Evolutionary conservation across 2,797 vertebrate species (phyloP), one percentile per base, ranked within the genome.

Genomic region (Tarsius wallacei): DNA sequence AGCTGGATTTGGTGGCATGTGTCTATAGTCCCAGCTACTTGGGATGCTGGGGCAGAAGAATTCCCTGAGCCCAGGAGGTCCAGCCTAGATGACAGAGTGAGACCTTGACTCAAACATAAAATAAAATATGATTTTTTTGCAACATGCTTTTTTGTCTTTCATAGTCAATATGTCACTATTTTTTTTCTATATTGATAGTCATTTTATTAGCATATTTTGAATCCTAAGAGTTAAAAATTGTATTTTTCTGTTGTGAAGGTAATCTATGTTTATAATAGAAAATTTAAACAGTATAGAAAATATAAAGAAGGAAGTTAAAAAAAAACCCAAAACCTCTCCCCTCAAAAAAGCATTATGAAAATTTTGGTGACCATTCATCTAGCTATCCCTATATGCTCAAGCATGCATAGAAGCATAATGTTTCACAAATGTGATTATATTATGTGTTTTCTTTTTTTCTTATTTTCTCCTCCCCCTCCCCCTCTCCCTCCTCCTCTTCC

Each of bases 41-140:
- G 42, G 42, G 42, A 42, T 42, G 42, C 42, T 42, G 42, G 42
- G 42, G 42, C 42, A 42, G 42, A 42, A 42, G 42, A 42, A 42
- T 42, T 42, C 42, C 42, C 42, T 42, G 42, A 42, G 42, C 42
- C 42, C 42, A 42, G 42, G 42, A 4, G 42, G 42, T 42, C 42
- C 42, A 42, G 42, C 42, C 42, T 42, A 42, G 42, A 42, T 42
- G 42, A 42, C 42, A 42, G 42, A 42, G 42, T 42, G 42, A 42
- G 42, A 42, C 42, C 7, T 5, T 42, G 42, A 42, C 42, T 42
- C 42, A 42, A 42, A 42, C 28, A n/a, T 66, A 8, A 31, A 66
- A 14, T 76, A 64, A 85, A 55, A 91, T 49, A 47, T 42, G 21
- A 33, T 66, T 87, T 47, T 73, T 87, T 91, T 96, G n/a, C 33